Conservation (phyloP, 2,888 invertebrate species). For the Salticus scenicus region DNA sequence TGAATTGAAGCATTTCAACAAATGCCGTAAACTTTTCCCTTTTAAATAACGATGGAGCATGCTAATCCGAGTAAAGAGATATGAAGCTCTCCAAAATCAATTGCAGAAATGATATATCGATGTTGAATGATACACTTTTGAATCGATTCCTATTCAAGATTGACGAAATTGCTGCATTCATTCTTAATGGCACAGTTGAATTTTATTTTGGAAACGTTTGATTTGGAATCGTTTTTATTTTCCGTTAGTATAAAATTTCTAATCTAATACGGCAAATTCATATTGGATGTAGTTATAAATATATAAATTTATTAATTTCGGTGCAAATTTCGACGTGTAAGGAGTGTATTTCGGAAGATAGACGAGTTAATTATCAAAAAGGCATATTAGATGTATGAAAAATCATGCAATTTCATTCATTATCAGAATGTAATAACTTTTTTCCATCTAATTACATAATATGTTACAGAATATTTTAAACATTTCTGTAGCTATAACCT, state of each 20-base stretch:
- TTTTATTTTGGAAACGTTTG: background rate
- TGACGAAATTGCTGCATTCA: background rate
- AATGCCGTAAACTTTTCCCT: background rate
- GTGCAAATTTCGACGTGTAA: too few relatives aligned
- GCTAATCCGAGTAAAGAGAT: background rate
- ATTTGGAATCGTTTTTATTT: background rate
- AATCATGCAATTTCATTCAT: too few relatives aligned
- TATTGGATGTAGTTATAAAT: too few relatives aligned
- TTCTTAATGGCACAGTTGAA: background rate
- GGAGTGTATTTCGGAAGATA: too few relatives aligned
- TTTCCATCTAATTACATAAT: too few relatives aligned
- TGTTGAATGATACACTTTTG: background rate
- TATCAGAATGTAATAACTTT: too few relatives aligned
- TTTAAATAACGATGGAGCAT: slow-evolving; percentile 4
- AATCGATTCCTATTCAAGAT: background rate
- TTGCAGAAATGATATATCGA: slow-evolving; percentile 8
- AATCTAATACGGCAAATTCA: too few relatives aligned
- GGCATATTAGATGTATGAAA: too few relatives aligned
- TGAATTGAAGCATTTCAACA: background rate
- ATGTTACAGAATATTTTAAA: too few relatives aligned
- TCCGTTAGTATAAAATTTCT: background rate
- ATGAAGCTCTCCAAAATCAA: background rate
- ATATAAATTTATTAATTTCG: too few relatives aligned
- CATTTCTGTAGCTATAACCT: too few relatives aligned
- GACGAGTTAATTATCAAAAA: too few relatives aligned